Conservation (phyloP, 2,888 invertebrate genomes). For the Oxytorus armatus region DNA sequence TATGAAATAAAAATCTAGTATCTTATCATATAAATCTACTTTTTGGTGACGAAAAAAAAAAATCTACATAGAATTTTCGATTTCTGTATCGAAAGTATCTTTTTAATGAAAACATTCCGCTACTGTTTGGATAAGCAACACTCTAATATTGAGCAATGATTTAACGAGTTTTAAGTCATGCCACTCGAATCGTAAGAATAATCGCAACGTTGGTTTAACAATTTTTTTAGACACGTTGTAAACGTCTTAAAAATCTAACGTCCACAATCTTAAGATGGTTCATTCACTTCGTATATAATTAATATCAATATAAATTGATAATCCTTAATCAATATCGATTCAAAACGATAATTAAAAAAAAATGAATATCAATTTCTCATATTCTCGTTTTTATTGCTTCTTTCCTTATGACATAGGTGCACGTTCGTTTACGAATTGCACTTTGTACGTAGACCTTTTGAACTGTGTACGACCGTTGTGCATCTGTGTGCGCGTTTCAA, state of each 20-base stretch:
- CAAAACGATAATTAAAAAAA: background rate
- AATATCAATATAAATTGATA: constrained; percentile 4
- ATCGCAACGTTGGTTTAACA: constrained; percentile 1
- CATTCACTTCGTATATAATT: background rate
- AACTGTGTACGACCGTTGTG: constrained; percentile 23
- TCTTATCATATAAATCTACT: background rate
- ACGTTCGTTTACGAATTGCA: constrained; percentile 46
- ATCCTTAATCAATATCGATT: background rate
- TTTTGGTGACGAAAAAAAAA: background rate
- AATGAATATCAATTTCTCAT: background rate
- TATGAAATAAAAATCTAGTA: background rate
- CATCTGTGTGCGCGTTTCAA: constrained; percentile 10
- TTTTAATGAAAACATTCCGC: background rate
- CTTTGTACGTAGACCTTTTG: constrained; percentile 58
- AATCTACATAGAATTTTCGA: background rate
- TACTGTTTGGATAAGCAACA: background rate
- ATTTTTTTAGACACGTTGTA: background rate
- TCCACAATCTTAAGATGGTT: background rate
- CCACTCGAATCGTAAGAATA: background rate
- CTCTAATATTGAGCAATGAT: background rate
- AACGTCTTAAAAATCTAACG: background rate
- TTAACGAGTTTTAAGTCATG: constrained; percentile 14
- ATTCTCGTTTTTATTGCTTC: background rate
- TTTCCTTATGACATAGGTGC: background rate
- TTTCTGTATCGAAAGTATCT: background rate